Evolutionary conservation across 2,113 vertebrate genomes (phyloP).

Genomic region (Osmerus eperlanus): DNA sequence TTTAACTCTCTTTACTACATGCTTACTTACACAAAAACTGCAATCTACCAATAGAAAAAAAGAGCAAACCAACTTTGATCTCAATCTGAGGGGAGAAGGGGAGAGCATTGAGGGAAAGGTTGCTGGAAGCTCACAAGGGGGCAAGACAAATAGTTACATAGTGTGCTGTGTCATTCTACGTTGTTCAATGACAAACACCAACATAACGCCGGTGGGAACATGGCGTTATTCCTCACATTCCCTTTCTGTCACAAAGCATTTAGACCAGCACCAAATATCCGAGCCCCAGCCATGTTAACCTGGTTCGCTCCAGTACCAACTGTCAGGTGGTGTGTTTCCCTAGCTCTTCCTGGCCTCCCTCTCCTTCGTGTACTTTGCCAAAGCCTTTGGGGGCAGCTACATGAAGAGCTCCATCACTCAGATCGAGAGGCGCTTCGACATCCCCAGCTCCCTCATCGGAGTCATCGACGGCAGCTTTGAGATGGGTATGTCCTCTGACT

Average conservation of each 20-base stretch:
- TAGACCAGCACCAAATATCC: too few species aligned
- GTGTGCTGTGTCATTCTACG: neutral
- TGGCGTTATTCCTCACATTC: neutral
- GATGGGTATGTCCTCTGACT: conserved; percentile 71
- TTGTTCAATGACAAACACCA: too few species aligned
- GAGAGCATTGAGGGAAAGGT: neutral
- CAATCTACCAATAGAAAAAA: neutral
- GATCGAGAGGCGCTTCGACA: conserved; percentile 88
- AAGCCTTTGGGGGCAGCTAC: conserved; percentile 74
- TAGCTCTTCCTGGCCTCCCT: conserved; percentile 86
- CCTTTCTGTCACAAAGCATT: neutral
- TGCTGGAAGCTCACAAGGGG: too few species aligned
- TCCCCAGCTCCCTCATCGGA: conserved; percentile 78
- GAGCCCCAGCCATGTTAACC: too few species aligned
- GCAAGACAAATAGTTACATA: neutral
- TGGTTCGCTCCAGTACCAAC: neutral
- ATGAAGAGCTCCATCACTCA: conserved; percentile 93
- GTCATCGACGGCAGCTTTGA: conserved; percentile 90
- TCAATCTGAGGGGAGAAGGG: neutral
- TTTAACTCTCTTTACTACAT: conserved; percentile 25
- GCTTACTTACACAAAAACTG: neutral
- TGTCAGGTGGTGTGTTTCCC: conserved; percentile 11
- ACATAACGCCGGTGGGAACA: neutral
- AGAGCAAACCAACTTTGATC: neutral
- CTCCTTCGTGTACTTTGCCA: conserved; percentile 78